Evolutionary conservation across 2,888 invertebrate species (phyloP).

Genomic region (Oxyscelio sp.): DNA sequence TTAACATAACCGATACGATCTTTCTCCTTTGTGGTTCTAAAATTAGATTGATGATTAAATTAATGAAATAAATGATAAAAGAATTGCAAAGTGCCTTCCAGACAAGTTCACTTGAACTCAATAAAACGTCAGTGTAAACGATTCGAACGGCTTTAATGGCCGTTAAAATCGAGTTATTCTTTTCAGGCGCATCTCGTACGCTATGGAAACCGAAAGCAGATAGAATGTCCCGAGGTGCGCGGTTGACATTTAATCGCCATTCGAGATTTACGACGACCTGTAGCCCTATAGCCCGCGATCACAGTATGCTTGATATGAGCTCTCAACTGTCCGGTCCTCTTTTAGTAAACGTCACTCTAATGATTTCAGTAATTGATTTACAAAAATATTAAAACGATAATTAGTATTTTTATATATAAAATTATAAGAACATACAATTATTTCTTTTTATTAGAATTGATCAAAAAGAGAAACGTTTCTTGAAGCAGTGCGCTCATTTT

Average conservation of each 20-base stretch:
- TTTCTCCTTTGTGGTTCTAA: not conserved
- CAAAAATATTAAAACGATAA: constrained; percentile 40
- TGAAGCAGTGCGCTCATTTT: too few species aligned
- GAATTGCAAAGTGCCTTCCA: constrained; percentile 52
- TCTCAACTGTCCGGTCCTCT: constrained; percentile 80
- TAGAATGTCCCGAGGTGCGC: constrained; percentile 77
- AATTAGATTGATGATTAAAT: constrained; percentile 40
- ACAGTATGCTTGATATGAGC: constrained; percentile 72
- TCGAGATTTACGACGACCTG: constrained; percentile 86
- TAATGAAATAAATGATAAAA: constrained; percentile 55
- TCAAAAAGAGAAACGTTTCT: too few species aligned
- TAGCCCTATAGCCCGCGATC: constrained; percentile 79
- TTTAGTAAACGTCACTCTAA: constrained; percentile 77
- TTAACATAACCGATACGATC: not conserved
- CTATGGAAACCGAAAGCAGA: constrained; percentile 78
- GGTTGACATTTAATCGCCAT: constrained; percentile 87
- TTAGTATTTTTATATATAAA: constrained; percentile 27
- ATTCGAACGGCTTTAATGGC: constrained; percentile 82
- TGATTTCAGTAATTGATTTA: constrained; percentile 49
- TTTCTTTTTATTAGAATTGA: too few species aligned
- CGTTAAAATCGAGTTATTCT: constrained; percentile 86
- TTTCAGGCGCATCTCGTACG: constrained; percentile 80
- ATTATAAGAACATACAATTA: not conserved
- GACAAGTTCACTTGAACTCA: constrained; percentile 77
- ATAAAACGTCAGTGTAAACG: constrained; percentile 83